These are phyloP conservation scores for Lepidostoma basale DNA, from an alignment of 1,140 invertebrate genomes.

Conservation along the genomic window DNA sequence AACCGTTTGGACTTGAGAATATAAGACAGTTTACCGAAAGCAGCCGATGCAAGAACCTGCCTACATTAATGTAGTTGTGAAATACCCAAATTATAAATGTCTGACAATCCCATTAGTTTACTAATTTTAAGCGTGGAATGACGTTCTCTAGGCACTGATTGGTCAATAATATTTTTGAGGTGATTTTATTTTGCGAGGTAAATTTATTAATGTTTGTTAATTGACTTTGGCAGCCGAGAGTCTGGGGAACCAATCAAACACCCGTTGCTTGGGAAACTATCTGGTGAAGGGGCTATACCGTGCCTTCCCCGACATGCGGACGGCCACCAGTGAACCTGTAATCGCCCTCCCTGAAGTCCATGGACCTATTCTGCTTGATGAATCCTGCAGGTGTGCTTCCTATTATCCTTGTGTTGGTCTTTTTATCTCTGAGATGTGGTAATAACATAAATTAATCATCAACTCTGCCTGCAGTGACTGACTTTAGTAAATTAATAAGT, in stretches of 20 bases:
- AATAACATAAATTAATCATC: too few relatives aligned
- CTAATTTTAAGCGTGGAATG: too few relatives aligned
- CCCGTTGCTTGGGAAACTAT: slow-evolving; percentile 88
- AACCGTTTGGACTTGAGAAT: too few relatives aligned
- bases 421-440: too few relatives aligned
- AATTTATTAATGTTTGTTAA: slow-evolving; percentile 37
- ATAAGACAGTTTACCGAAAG: too few relatives aligned
- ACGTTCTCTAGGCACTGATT: too few relatives aligned
- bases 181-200: slow-evolving; percentile 11
- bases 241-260: slow-evolving; percentile 75
- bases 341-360: slow-evolving; percentile 84
- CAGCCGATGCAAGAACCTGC: too few relatives aligned
- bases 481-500: not conserved
- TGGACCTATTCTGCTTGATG: slow-evolving; percentile 78
- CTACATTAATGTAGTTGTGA: too few relatives aligned
- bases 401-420: too few relatives aligned
- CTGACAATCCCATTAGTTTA: too few relatives aligned
- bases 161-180: slow-evolving; percentile 3
- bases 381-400: slow-evolving; percentile 77
- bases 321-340: slow-evolving; percentile 77
- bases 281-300: slow-evolving; percentile 85
- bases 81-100: too few relatives aligned
- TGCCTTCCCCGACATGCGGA: slow-evolving; percentile 76
- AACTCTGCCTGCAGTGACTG: too few relatives aligned
- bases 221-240: slow-evolving; percentile 63